Base-by-base conservation (phyloP, 1,140 invertebrate species). In the Heterodera schachtii region DNA sequence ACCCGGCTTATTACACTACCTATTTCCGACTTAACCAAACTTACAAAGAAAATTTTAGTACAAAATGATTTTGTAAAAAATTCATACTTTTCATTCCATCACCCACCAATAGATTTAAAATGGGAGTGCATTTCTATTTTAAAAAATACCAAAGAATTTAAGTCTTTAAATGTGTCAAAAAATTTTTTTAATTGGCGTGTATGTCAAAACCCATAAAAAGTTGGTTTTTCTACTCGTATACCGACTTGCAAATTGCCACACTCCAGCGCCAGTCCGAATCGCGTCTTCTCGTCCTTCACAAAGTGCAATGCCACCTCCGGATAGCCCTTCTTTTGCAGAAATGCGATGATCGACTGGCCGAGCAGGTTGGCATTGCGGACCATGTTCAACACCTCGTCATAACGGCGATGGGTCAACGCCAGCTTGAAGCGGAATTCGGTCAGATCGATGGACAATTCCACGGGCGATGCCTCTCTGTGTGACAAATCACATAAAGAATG, bases 231-330 rank as follows among this genome's bases (percentile, higher is more conserved):
- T 31, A 31, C 31, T 31, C 31, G 31, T 77, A n/a, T 81, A 84
- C 49, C 16, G 66, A 97, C 95, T 90, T 99, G 96, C 88, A 99
- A 97, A 90, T 99, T 98, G 9, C 96, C 96, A 91, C 98, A 99
- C 91, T 99, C 97, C 13, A 99, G 90, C 0, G 98, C 97, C 74
- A 99, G 90, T 3, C 95, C 94, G 90, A 99, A 97, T 69, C 97
- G 92, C 0, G 97, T 99, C 88, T 97, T 98, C 84, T 98, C 95
- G 90, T 99, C 97, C 91, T 99, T 99, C 0, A 99, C 98, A 92
- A 99, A 99, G 90, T 99, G 97, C 9, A 99, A 91, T 0, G 98
- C 98, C n/a, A 99, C 96, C 92, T 99, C 98, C 0, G 98, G 98
- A 91, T 99, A 99, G 0, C 98, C 97, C 92, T 99, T 99, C 91